These are phyloP conservation scores for Emydoidea blandingii DNA, from an alignment of 2,797 vertebrate genomes.

Conservation along the genomic window DNA sequence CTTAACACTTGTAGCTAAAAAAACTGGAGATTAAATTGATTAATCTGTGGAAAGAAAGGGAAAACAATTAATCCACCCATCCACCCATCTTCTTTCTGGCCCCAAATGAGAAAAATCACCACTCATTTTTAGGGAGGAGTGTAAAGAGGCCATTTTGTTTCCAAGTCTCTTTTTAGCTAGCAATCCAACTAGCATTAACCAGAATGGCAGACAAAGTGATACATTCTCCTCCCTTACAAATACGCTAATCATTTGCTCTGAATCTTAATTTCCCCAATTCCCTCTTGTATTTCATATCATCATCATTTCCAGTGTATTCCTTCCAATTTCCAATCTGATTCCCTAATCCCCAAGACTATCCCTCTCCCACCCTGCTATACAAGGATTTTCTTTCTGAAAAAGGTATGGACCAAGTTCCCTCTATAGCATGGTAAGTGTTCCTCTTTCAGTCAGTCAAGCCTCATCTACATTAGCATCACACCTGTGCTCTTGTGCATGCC, in stretches of 20 bases:
- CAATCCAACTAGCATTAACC: rapidly evolving
- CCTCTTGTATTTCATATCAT: background rate
- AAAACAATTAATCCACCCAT: background rate
- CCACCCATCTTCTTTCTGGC: background rate
- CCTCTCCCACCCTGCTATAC: background rate
- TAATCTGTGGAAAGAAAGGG: background rate
- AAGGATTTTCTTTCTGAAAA: background rate
- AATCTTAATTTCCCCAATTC: background rate
- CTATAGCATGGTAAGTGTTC: background rate
- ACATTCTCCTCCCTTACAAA: background rate
- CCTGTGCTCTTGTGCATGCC: rapidly evolving
- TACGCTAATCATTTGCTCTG: background rate
- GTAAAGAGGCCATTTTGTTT: background rate
- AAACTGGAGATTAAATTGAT: background rate
- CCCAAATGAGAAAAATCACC: rapidly evolving
- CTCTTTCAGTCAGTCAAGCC: background rate
- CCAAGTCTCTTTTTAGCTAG: background rate
- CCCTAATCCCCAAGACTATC: background rate
- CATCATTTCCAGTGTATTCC: background rate
- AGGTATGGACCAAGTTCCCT: background rate
- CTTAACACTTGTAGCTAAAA: background rate
- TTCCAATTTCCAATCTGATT: background rate
- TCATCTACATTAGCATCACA: background rate
- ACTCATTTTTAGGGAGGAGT: background rate
- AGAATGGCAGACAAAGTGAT: background rate